Percentiles rank a stretch among this genome's conserved stretches.
phyloP scores from a whole-genome alignment of 1,140 invertebrate genomes.

The Lithobius niger region DNA sequence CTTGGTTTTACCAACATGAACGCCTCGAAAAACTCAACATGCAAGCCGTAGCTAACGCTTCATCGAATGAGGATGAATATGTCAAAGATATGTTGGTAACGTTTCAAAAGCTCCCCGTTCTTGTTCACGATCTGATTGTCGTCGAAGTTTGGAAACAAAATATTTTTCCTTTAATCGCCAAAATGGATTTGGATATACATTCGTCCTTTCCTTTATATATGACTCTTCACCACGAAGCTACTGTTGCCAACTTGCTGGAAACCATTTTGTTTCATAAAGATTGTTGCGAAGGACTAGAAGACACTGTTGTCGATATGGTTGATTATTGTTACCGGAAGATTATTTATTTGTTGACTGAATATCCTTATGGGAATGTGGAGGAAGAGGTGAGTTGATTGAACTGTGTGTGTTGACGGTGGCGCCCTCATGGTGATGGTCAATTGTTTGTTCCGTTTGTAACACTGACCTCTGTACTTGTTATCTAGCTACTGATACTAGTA shows the following conservation, averaged over 20 bases:
- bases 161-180: not conserved
- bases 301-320: constrained; percentile 1
- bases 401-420: too few relatives aligned
- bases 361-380: too few relatives aligned
- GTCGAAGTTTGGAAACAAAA: constrained; percentile 7
- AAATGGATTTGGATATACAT: not conserved
- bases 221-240: constrained; percentile 1
- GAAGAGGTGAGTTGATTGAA: too few relatives aligned
- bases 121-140: constrained; percentile 2
- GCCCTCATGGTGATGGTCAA: too few relatives aligned
- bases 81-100: constrained; percentile 4
- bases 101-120: constrained; percentile 3
- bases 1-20: constrained; percentile 3
- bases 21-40: constrained; percentile 2
- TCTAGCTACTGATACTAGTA: too few relatives aligned
- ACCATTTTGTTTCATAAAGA: constrained; percentile 3
- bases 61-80: constrained; percentile 5
- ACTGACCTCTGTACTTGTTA: too few relatives aligned
- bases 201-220: not conserved
- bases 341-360: not conserved
- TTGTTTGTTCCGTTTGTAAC: too few relatives aligned
- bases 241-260: not conserved
- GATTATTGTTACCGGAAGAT: constrained; percentile 7
- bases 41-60: constrained; percentile 5
- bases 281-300: not conserved